phyloP scores from a whole-genome alignment of 2,113 vertebrate genomes.

The Hippocampus guttulatus region DNA sequence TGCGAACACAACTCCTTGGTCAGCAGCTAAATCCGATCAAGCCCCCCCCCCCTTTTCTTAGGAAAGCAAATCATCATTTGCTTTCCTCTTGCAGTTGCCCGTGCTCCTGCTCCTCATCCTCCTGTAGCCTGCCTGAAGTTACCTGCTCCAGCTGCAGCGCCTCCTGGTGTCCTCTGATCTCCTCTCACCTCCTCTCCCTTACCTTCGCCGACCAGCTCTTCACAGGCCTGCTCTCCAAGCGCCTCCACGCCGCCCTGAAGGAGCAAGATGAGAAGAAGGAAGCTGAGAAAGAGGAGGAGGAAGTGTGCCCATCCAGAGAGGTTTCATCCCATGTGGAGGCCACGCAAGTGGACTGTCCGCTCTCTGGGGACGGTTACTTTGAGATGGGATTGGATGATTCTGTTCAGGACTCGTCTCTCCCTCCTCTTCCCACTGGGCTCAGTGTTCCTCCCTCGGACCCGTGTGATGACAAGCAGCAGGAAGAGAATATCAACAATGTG shows the following conservation, averaged over 20 bases:
- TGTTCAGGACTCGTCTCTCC: conserved; percentile 51
- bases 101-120: conserved; percentile 22
- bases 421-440: conserved; percentile 13
- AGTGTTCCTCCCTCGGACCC: background rate
- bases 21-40: conserved; percentile 20
- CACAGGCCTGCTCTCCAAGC: conserved; percentile 75
- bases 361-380: conserved; percentile 87
- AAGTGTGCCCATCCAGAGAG: conserved; percentile 21
- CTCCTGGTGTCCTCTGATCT: conserved; percentile 68
- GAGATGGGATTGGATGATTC: conserved; percentile 87
- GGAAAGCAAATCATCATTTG: background rate
- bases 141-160: conserved; percentile 36
- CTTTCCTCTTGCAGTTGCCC: conserved; percentile 23
- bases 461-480: conserved; percentile 5
- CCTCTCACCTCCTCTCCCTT: conserved; percentile 78
- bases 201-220: conserved; percentile 82
- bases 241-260: conserved; percentile 68
- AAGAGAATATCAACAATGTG: conserved; percentile 63
- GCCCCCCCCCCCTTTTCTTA: background rate
- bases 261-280: conserved; percentile 17
- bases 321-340: conserved; percentile 24
- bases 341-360: conserved; percentile 35
- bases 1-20: conserved; percentile 31
- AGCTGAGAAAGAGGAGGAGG: conserved; percentile 1
- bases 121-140: conserved; percentile 12